Base-by-base conservation (phyloP, 2,113 vertebrate species). In the Hemibagrus wyckioides region DNA sequence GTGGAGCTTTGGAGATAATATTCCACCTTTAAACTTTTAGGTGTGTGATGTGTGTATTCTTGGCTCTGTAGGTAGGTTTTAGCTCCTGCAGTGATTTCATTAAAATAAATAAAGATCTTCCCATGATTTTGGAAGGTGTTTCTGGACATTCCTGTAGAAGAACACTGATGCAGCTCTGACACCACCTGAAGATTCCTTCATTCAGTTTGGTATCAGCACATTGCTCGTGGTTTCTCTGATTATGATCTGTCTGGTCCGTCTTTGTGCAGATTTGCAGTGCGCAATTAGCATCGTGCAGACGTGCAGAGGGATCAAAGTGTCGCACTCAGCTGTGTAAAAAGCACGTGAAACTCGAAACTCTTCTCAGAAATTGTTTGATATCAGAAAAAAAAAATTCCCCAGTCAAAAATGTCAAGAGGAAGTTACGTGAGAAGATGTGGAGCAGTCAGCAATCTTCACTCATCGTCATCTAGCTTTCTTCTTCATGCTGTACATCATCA, bases 381-480 rank as follows among this genome's bases (percentile, higher is more conserved):
- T 86, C 84, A 75, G 75, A 87, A 82, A 75, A 84, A 88, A 89
- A 90, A 82, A 80, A 52, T 59, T 54, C 79, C 87, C 89, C 82
- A 39, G 44, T 30, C 63, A 69, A n/a, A 90, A 90, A 90, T 90
- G 89, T 90, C 89, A 90, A 84, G 81, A 82, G 89, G 88, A 86
- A 76, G 77, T 83, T 48, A 84, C 41, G 39, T 82, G 85, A 56
- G 39, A 33, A 61, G 30, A 48, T 41, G 9, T 76, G 30, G 75
- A 77, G 89, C 80, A 56, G 86, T 80, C 69, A 76, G 77, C 81
- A 80, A 23, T 80, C 33, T 80, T 56, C 23, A 69, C 33, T 59
- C 33, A 13, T 59, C 79, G 1, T 57, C 48, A 30, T 30, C n/a
- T n/a, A 15, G 9, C n/a, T 11, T 81, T 59, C 2, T 19, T 48